Evolutionary conservation across 1,140 invertebrate species (phyloP).

Genomic region (Phymorhynchus buccinoides): DNA sequence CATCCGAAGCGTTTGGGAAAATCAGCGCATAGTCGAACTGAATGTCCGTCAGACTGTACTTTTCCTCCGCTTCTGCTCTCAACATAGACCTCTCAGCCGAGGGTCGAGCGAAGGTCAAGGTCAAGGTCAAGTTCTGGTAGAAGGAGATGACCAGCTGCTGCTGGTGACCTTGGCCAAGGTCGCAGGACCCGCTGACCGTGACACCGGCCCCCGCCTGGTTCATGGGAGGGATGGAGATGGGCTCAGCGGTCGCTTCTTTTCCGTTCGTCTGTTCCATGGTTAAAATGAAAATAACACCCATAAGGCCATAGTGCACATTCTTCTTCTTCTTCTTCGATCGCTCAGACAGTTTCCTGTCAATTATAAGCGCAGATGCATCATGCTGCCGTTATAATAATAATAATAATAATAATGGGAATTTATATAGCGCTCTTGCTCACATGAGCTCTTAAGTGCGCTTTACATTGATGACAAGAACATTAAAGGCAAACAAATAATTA

Average conservation of each 20-base stretch:
- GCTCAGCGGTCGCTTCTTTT: neutral
- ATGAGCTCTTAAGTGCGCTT: too few species aligned
- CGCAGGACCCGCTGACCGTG: neutral
- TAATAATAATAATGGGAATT: too few species aligned
- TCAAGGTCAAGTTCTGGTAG: constrained; percentile 22
- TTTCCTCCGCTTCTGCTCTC: neutral
- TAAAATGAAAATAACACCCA: too few species aligned
- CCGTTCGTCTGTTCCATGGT: neutral
- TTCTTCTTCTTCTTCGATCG: too few species aligned
- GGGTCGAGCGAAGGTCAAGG: neutral
- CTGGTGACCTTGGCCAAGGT: neutral
- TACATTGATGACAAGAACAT: too few species aligned
- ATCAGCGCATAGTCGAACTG: neutral
- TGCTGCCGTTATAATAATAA: too few species aligned
- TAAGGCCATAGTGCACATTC: too few species aligned
- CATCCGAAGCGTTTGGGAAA: neutral
- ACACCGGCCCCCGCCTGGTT: neutral
- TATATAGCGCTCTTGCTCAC: too few species aligned
- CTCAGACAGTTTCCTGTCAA: too few species aligned
- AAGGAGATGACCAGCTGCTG: constrained; percentile 26
- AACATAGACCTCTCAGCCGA: too few species aligned
- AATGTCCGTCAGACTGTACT: constrained; percentile 16
- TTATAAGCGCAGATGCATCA: too few species aligned
- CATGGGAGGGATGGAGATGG: neutral
- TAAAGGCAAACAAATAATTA: too few species aligned